These are phyloP conservation scores for Siniperca knerii DNA, from an alignment of 2,113 vertebrate genomes.

Conservation along the genomic window DNA sequence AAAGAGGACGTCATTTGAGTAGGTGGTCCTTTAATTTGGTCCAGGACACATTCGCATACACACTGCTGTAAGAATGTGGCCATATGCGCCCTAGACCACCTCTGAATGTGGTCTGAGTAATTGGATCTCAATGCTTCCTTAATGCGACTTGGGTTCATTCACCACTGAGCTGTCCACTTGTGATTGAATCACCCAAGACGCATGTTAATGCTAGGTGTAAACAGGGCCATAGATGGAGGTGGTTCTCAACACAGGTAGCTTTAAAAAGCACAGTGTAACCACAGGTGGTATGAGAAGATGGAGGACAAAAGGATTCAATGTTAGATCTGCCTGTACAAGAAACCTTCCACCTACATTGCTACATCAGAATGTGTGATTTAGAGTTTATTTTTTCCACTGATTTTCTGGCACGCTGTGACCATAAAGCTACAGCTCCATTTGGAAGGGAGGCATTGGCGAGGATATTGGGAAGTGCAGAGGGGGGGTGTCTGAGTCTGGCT, in stretches of 20 bases:
- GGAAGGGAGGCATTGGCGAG: slow-evolving; percentile 36
- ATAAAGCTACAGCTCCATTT: slow-evolving; percentile 56
- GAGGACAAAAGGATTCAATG: slow-evolving; percentile 63
- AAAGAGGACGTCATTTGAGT: too few species aligned
- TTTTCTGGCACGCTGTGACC: slow-evolving; percentile 57
- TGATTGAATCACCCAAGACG: too few species aligned
- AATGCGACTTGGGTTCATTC: too few species aligned
- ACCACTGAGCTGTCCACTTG: too few species aligned
- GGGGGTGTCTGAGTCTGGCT: slow-evolving; percentile 31
- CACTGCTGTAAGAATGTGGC: too few species aligned
- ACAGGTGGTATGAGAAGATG: slow-evolving; percentile 61
- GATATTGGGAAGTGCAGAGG: slow-evolving; percentile 16
- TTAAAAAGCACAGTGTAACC: slow-evolving; percentile 52
- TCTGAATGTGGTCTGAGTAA: too few species aligned
- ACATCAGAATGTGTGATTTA: slow-evolving; percentile 69
- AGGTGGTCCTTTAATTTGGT: too few species aligned
- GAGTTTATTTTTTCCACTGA: slow-evolving; percentile 70
- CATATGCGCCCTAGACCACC: too few species aligned
- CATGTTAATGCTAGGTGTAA: too few species aligned
- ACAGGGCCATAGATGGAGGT: slow-evolving; percentile 29
- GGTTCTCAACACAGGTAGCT: slow-evolving; percentile 49
- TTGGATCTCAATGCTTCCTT: too few species aligned
- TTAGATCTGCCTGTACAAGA: slow-evolving; percentile 62
- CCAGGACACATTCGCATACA: too few species aligned
- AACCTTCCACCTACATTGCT: slow-evolving; percentile 71